phyloP scores from a whole-genome alignment of 2,797 vertebrate genomes.

The Vultur gryphus region DNA sequence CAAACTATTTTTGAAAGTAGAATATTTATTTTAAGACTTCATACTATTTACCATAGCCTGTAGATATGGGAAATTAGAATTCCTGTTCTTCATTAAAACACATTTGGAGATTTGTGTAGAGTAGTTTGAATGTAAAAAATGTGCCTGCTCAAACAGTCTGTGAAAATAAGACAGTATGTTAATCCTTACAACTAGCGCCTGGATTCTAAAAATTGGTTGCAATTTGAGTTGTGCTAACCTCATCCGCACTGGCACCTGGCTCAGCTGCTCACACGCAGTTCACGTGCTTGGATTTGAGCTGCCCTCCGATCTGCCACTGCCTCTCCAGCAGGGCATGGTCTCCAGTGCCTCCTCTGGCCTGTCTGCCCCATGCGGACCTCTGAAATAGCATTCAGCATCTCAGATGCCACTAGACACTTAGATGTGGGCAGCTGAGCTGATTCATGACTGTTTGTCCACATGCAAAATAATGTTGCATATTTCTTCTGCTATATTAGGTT shows the following conservation, averaged over 20 bases:
- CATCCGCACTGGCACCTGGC: neutral
- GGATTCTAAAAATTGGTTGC: neutral
- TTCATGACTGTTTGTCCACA: neutral
- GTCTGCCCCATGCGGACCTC: neutral
- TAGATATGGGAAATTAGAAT: neutral
- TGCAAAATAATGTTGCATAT: neutral
- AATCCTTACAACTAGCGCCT: neutral
- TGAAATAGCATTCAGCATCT: neutral
- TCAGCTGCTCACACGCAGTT: neutral
- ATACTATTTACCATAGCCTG: neutral
- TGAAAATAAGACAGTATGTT: neutral
- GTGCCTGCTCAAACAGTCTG: neutral
- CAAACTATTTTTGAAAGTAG: neutral
- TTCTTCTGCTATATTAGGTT: neutral
- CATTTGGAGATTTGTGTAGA: neutral
- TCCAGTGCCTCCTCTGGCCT: neutral
- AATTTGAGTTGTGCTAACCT: neutral
- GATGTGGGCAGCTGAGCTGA: neutral
- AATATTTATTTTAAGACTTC: neutral
- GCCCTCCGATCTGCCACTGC: neutral
- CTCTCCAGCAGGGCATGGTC: neutral
- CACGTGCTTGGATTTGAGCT: neutral
- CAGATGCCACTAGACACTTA: neutral
- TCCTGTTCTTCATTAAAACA: neutral
- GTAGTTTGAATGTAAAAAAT: neutral